These are phyloP conservation scores for Mesitornis unicolor DNA, from an alignment of 2,113 vertebrate species.

Conservation along the genomic window DNA sequence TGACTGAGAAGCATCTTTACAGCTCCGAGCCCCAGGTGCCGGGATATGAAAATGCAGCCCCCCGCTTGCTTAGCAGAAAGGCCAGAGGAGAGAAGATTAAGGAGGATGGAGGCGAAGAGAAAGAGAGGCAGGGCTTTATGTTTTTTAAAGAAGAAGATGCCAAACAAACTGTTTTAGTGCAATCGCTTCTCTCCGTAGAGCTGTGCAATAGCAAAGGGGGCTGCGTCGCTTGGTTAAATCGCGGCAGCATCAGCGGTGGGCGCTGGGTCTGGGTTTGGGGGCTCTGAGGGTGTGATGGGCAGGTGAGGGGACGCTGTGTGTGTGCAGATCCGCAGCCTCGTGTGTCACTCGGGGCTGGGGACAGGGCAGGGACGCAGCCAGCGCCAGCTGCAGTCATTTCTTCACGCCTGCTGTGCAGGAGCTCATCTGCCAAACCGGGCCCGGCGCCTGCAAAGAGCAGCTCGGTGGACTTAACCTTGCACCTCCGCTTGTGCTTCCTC, in stretches of 20 bases:
- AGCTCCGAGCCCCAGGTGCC: not conserved
- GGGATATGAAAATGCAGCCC: not conserved
- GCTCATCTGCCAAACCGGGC: not conserved
- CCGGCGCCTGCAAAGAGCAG: not conserved
- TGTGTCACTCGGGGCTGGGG: not conserved
- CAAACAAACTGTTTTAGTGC: too few species aligned
- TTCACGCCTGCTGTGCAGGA: not conserved
- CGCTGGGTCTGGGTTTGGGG: fast-evolving
- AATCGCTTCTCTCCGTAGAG: not conserved
- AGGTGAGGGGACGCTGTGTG: not conserved
- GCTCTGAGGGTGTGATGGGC: too few species aligned
- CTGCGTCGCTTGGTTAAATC: not conserved
- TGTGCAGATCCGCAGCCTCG: not conserved
- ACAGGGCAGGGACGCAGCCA: not conserved
- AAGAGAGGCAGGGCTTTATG: not conserved
- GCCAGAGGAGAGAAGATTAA: not conserved
- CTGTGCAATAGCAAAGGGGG: not conserved
- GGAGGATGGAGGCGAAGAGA: not conserved
- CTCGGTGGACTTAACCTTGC: conserved; percentile 6
- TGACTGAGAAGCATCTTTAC: not conserved
- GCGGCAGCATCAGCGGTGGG: not conserved
- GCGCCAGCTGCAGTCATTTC: not conserved
- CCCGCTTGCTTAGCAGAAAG: not conserved
- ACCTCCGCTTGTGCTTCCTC: not conserved
- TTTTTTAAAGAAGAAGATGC: not conserved